Evolutionary conservation across 2,113 vertebrate species (phyloP), one percentile per base, ranked within the genome.

Genomic region (Phalacrocorax aristotelis): DNA sequence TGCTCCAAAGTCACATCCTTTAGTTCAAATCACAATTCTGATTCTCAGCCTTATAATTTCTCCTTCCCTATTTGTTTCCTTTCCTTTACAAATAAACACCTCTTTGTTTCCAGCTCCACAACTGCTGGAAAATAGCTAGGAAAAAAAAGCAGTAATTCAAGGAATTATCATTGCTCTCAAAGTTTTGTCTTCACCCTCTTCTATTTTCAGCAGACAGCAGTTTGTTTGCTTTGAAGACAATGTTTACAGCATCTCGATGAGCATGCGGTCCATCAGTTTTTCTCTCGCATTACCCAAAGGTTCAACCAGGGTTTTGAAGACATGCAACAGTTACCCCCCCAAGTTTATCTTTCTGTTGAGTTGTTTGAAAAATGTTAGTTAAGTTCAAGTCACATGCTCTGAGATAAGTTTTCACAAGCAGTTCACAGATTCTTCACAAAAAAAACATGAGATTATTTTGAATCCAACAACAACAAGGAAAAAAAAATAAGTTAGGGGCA

Each of bases 281-380:
- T 60, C 79, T 78, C 69, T 89, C 7, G 0, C 2, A 0, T 13
- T 34, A 80, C 42, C 29, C 76, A 78, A 84, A 94, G 22, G 26
- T 90, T 94, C 76, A 65, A 82, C 91, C 61, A 83, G 58, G 44
- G 65, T 79, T 93, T 76, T 71, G 34, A 60, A 70, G 61, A 54
- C n/a, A 60, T 32, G n/a, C 78, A 79, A 55, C 60, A 40, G n/a
- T 25, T 69, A 20, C 4, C 48, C 2, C 2, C 60, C 40, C 51
- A 23, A 49, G 51, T 90, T 97, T 89, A 94, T 97, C 93, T 93
- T 91, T 80, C 58, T 60, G 66, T 64, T 32, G 44, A 65, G 58
- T 70, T 95, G 86, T 93, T 85, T 90, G 94, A 86, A 95, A 97
- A 96, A 89, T 46, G 38, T 89, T 58, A 46, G 83, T 65, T 66